Evolutionary conservation across 1,140 invertebrate species (phyloP).

Genomic region (Adelges cooleyi): DNA sequence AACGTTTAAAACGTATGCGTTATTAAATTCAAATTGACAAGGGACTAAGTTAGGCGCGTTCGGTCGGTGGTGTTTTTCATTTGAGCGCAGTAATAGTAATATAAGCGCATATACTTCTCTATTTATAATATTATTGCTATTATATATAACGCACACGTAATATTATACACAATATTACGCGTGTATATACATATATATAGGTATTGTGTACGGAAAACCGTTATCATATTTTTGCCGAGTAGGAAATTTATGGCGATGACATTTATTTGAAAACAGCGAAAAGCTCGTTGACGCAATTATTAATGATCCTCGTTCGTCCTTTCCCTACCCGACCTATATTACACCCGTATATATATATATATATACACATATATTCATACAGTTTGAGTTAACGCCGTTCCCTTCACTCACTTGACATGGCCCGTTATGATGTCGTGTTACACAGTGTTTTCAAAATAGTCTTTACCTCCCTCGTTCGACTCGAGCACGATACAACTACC

Average conservation of each 20-base stretch:
- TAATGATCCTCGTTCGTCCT: not conserved
- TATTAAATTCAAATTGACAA: constrained; percentile 22
- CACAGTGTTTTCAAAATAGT: not conserved
- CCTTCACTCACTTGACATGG: not conserved
- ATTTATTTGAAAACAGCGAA: constrained; percentile 26
- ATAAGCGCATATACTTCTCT: too few species aligned
- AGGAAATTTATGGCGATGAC: constrained; percentile 23
- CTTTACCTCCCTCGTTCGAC: too few species aligned
- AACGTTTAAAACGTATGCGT: not conserved
- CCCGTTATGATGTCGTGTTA: not conserved
- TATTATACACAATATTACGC: too few species aligned
- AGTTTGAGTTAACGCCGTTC: too few species aligned
- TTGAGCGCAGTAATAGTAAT: not conserved
- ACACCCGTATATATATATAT: too few species aligned
- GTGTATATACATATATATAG: too few species aligned
- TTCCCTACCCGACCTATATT: not conserved
- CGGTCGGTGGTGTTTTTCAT: not conserved
- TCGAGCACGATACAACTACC: too few species aligned
- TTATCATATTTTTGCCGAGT: constrained; percentile 21
- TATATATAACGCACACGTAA: too few species aligned
- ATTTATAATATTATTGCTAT: too few species aligned
- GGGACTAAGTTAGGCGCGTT: not conserved
- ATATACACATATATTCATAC: not conserved
- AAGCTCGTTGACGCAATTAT: constrained; percentile 24
- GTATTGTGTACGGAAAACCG: not conserved